These are phyloP conservation scores for Etheostoma nigrum DNA, from an alignment of 2,797 vertebrate genomes.

Conservation along the genomic window DNA sequence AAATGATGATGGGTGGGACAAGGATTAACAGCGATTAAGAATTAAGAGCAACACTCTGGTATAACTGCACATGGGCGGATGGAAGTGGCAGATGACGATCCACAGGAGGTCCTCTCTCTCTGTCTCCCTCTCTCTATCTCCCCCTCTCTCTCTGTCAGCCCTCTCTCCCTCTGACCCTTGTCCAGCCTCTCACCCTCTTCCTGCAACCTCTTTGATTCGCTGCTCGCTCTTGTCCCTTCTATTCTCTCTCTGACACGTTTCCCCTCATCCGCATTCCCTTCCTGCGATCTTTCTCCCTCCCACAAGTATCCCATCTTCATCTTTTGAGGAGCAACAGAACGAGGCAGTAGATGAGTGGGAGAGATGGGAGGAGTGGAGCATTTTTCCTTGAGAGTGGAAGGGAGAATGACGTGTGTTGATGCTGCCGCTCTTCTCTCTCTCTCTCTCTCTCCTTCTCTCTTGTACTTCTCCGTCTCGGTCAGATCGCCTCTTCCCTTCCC, in stretches of 20 bases:
- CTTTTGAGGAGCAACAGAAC: constrained; percentile 41
- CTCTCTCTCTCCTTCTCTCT: not conserved
- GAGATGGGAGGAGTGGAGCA: constrained; percentile 22
- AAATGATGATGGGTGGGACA: constrained; percentile 63
- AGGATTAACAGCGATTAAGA: constrained; percentile 83
- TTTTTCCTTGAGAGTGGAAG: constrained; percentile 69
- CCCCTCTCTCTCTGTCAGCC: not conserved
- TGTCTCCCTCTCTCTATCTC: not conserved
- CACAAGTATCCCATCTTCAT: constrained; percentile 20
- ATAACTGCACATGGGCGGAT: constrained; percentile 47
- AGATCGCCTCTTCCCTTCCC: constrained; percentile 38
- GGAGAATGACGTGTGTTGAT: constrained; percentile 51
- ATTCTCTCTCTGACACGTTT: constrained; percentile 13
- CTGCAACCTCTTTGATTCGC: constrained; percentile 29
- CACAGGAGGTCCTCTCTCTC: constrained; percentile 54
- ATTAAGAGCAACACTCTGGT: constrained; percentile 77
- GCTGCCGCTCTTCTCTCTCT: constrained; percentile 23
- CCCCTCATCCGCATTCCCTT: not conserved
- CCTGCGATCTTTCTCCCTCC: not conserved
- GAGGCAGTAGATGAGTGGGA: constrained; percentile 23
- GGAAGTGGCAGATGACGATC: constrained; percentile 72
- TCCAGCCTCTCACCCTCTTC: constrained; percentile 14
- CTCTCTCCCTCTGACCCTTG: constrained; percentile 1
- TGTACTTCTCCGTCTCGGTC: constrained; percentile 35
- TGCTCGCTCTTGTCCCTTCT: constrained; percentile 17